Base-by-base conservation (phyloP, 2,797 vertebrate genomes). In the Tauraco hartlaubi region DNA sequence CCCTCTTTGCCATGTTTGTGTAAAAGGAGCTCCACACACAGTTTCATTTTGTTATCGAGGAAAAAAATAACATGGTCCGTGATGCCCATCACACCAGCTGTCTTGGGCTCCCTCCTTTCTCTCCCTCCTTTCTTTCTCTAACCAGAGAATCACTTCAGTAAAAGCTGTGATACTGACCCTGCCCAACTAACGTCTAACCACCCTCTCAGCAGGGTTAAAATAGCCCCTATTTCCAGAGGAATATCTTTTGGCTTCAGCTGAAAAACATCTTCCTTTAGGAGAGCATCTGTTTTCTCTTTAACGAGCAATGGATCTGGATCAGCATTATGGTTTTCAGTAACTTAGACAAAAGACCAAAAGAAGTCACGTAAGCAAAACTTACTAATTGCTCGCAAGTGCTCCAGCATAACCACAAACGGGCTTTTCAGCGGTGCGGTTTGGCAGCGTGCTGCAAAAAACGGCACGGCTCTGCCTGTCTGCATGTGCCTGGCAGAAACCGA, bases 31-130 rank as follows among this genome's bases (percentile, higher is more conserved):
- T 84, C n/a, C 29, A 59, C 41, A 10, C 39, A 58, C 51, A 61
- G 16, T 15, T 55, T 49, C 49, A 20, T 31, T 72, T 43, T 16
- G 9, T 59, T 71, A 25, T 18, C 39, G 35, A 66, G 73, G 22
- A 6, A 66, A 49, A 78, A 56, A n/a, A 23, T 6, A 52, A 23
- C 1, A 0, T 9, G 9, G 26, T 22, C 29, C 3, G 1, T 18
- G 35, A 26, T n/a, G 23, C 12, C 12, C 26, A 1, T 15, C 6
- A 3, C 56, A 67, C 8, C 17, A 20, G 31, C n/a, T 41, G 7
- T 2, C 23, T 5, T 4, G 23, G 55, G 13, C 39, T 90, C 39
- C 21, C 21, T 75, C 66, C 81, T 26, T 55, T 29, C 29, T 69
- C 75, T 88, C 43, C 56, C 54, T 75, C 58, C 61, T 73, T 49